phyloP scores from a whole-genome alignment of 2,797 vertebrate genomes.

The Ficedula albicollis region DNA sequence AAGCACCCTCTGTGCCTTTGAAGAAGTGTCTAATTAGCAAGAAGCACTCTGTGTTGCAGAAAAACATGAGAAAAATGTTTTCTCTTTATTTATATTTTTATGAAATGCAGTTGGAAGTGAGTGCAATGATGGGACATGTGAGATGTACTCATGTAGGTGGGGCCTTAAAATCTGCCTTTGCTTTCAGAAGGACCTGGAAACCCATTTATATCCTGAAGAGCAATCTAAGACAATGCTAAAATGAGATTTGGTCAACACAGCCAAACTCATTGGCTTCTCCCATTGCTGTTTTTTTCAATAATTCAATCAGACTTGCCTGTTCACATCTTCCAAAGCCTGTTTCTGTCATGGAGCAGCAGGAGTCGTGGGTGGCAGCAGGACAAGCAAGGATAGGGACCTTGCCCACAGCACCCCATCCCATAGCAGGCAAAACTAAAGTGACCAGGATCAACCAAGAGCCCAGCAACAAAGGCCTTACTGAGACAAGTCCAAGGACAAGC shows the following conservation, averaged over 20 bases:
- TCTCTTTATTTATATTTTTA: background rate
- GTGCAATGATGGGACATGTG: background rate
- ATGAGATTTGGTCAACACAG: background rate
- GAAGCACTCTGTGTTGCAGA: background rate
- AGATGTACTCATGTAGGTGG: accelerated
- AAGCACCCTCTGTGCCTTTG: background rate
- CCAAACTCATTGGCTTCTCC: background rate
- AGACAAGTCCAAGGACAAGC: background rate
- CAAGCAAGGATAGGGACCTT: background rate
- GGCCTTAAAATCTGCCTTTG: background rate
- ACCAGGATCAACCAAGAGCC: background rate
- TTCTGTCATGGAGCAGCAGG: background rate
- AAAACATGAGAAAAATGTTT: background rate
- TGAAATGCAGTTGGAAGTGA: background rate
- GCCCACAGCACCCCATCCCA: background rate
- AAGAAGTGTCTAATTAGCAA: background rate
- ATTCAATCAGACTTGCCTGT: background rate
- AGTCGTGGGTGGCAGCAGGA: background rate
- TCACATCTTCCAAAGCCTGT: background rate
- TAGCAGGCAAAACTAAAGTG: background rate
- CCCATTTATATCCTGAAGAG: background rate
- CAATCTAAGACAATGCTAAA: background rate
- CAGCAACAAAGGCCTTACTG: background rate
- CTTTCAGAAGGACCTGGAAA: background rate
- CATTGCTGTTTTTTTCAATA: background rate